These are phyloP conservation scores for Drosophila neocordata DNA, from an alignment of 1,140 invertebrate species.

Conservation along the genomic window DNA sequence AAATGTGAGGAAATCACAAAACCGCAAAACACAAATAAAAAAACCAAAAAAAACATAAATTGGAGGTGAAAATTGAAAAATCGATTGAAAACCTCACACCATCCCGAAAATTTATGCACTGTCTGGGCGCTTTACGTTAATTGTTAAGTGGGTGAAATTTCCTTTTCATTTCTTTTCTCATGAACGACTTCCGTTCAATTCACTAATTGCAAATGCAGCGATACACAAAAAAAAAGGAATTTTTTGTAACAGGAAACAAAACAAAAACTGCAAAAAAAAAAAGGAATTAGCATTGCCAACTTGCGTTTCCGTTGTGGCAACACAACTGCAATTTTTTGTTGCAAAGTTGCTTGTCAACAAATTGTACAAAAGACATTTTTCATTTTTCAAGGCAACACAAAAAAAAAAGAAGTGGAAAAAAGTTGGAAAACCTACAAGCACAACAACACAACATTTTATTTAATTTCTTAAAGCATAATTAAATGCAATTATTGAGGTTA, in stretches of 20 bases:
- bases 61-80: constrained; percentile 65
- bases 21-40: constrained; percentile 24
- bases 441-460: constrained; percentile 53
- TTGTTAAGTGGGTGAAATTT: constrained; percentile 62
- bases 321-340: constrained; percentile 59
- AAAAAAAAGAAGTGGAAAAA: neutral
- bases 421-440: constrained; percentile 25
- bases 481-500: constrained; percentile 58
- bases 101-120: constrained; percentile 51
- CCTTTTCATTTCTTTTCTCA: constrained; percentile 48
- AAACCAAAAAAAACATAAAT: constrained; percentile 14
- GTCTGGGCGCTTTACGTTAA: constrained; percentile 12
- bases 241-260: constrained; percentile 51
- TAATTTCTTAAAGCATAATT: constrained; percentile 66
- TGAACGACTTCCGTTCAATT: constrained; percentile 55
- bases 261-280: constrained; percentile 39
- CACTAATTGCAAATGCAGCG: constrained; percentile 48
- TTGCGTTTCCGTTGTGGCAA: constrained; percentile 56
- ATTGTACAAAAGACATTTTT: constrained; percentile 33
- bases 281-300: constrained; percentile 72
- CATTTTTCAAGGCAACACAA: constrained; percentile 11
- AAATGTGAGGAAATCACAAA: neutral
- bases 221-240: constrained; percentile 31
- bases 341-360: constrained; percentile 17
- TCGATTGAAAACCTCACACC: constrained; percentile 50